Conservation (phyloP, 2,888 invertebrate species). For the Hirtodrosophila alboralis region DNA sequence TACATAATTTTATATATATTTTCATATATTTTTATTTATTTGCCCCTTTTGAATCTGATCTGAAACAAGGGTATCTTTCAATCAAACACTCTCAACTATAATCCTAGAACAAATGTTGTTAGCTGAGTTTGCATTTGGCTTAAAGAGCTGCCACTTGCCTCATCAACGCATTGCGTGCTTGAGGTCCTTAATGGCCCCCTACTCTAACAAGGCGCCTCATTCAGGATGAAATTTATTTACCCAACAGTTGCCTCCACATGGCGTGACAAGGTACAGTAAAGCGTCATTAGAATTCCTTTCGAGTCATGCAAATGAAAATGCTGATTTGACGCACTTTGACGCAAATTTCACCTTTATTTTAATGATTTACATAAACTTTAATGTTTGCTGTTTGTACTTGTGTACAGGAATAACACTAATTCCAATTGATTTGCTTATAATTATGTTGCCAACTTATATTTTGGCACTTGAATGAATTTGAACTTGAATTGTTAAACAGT, state of each 20-base stretch:
- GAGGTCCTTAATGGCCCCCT: slow-evolving; percentile 7
- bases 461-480: slow-evolving; percentile 11
- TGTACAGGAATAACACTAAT: slow-evolving; percentile 31
- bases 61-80: no score
- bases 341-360: slow-evolving; percentile 30
- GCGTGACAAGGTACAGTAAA: slow-evolving; percentile 35
- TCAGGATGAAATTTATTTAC: slow-evolving; percentile 32
- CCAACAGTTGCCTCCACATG: slow-evolving; percentile 6
- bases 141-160: slow-evolving; percentile 13
- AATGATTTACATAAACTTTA: slow-evolving; percentile 49
- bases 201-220: slow-evolving; percentile 1
- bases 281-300: slow-evolving; percentile 37
- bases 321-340: slow-evolving; percentile 55
- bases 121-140: slow-evolving; percentile 13
- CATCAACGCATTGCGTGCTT: slow-evolving; percentile 44
- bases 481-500: slow-evolving; percentile 1
- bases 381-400: slow-evolving; percentile 20
- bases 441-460: slow-evolving; percentile 17
- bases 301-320: slow-evolving; percentile 52
- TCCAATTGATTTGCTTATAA: slow-evolving; percentile 46
- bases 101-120: no score
- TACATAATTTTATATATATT: no score
- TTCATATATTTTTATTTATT: no score
- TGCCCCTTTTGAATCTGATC: no score
- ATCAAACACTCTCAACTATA: neutral